These are phyloP conservation scores for Macrophya alboannulata DNA, from an alignment of 2,888 invertebrate genomes.

Conservation along the genomic window DNA sequence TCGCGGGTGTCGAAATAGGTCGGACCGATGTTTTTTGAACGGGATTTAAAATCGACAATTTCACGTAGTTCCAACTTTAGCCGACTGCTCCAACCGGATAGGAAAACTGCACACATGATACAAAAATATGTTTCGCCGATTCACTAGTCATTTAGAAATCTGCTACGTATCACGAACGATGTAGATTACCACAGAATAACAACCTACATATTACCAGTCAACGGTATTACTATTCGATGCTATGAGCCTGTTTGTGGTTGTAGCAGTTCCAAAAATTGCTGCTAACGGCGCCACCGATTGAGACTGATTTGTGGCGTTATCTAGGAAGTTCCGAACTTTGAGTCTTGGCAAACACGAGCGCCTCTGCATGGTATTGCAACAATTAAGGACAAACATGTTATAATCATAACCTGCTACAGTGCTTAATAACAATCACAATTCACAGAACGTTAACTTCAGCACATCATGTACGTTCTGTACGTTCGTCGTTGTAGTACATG, in stretches of 20 bases:
- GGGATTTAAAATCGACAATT: too few species aligned
- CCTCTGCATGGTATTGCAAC: conserved; percentile 8
- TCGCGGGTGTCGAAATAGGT: too few species aligned
- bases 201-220: too few species aligned
- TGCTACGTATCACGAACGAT: too few species aligned
- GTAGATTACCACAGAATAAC: too few species aligned
- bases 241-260: not conserved
- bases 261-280: not conserved
- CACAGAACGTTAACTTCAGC: conserved; percentile 10
- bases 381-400: conserved; percentile 21
- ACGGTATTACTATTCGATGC: too few species aligned
- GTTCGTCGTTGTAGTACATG: conserved; percentile 29
- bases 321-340: not conserved
- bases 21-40: too few species aligned
- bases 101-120: too few species aligned
- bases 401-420: conserved; percentile 44
- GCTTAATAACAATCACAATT: conserved; percentile 41
- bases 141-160: too few species aligned
- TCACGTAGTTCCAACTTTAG: too few species aligned
- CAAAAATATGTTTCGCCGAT: too few species aligned
- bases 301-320: not conserved
- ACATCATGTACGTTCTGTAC: conserved; percentile 27
- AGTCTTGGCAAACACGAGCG: not conserved
- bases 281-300: not conserved
- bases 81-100: too few species aligned